phyloP scores from a whole-genome alignment of 2,797 vertebrate genomes.

The Pelochelys cantorii region DNA sequence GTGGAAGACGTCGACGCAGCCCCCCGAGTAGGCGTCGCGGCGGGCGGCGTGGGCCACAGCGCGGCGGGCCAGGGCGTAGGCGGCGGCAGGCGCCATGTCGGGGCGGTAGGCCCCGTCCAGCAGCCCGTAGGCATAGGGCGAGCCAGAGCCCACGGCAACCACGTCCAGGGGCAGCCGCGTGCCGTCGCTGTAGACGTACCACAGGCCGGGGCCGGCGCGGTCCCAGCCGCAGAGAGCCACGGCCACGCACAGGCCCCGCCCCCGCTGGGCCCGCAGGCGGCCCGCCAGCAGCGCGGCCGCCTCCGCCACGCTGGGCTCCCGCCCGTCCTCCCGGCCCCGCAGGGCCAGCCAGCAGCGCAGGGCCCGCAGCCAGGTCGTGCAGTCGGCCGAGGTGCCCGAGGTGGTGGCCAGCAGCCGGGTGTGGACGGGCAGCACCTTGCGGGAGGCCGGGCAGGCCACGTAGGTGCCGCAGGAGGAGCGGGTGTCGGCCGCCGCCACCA shows the following conservation, averaged over 20 bases:
- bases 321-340: conserved; percentile 83
- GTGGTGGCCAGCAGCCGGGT: conserved; percentile 87
- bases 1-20: conserved; percentile 88
- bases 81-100: conserved; percentile 81
- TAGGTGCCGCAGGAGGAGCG: conserved; percentile 86
- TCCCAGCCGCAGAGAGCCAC: conserved; percentile 90
- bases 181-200: conserved; percentile 90
- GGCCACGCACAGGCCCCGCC: conserved; percentile 88
- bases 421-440: conserved; percentile 87
- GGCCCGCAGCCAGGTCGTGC: not conserved
- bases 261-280: conserved; percentile 86
- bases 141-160: conserved; percentile 90
- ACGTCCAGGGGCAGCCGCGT: conserved; percentile 83
- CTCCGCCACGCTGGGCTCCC: conserved; percentile 81
- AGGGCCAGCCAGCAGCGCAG: conserved; percentile 86
- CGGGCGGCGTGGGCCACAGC: conserved; percentile 88
- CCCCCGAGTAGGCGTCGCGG: conserved; percentile 90
- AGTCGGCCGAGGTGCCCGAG: conserved; percentile 87
- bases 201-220: conserved; percentile 83
- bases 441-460: conserved; percentile 81
- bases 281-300: conserved; percentile 86
- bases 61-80: conserved; percentile 82
- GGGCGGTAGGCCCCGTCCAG: conserved; percentile 82
- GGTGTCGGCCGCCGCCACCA: conserved; percentile 89
- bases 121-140: conserved; percentile 87